Base-by-base conservation (phyloP, 2,888 invertebrate species). In the Melanophora roralis region DNA sequence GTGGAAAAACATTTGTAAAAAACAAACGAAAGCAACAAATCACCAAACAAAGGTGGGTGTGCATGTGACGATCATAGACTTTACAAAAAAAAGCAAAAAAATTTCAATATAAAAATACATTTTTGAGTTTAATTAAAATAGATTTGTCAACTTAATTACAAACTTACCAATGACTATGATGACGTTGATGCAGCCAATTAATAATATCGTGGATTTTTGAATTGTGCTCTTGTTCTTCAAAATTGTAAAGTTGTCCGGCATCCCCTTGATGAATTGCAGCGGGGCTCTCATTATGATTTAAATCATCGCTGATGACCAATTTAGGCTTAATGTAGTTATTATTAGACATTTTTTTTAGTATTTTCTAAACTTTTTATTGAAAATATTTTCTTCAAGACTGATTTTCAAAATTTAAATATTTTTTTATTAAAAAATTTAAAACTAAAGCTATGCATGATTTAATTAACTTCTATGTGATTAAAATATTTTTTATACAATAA, bases 171-270 rank as follows among this genome's bases (percentile, higher is more conserved):
- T 82, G 84, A 27, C 79, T 72, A 6, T 74, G 72, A 40, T 84
- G 84, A 1, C 85, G 84, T 38, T 84, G 83, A 67, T 88, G 85
- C 69, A 88, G 81, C 87, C 87, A 88, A 47, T 83, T 84, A 36
- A 85, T 81, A 5, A 88, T 82, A 14, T 88, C 88, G 83, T 86
- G 85, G 12, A 87, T 75, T 82, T 86, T 88, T 0, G 84, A 82
- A 11, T 84, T 83, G 0, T 85, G 83, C 14, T 87, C 85, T 27
- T 59, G 84, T 36, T 82, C 83, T 1, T 82, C 83, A 3, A 79
- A 82, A 9, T 82, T 81, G 11, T 83, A 80, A 11, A 69, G 65
- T 9, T 73, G 74, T 1, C 23, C 51, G 2, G 16, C 53, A 7
- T 65, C 55, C 12, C 59, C 32, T n/a, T 55, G n/a, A n/a, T n/a